Percentiles rank a stretch among this genome's conserved stretches.
These are phyloP conservation scores for Scylla paramamosain DNA, from an alignment of 1,140 invertebrate species.

Conservation along the genomic window DNA sequence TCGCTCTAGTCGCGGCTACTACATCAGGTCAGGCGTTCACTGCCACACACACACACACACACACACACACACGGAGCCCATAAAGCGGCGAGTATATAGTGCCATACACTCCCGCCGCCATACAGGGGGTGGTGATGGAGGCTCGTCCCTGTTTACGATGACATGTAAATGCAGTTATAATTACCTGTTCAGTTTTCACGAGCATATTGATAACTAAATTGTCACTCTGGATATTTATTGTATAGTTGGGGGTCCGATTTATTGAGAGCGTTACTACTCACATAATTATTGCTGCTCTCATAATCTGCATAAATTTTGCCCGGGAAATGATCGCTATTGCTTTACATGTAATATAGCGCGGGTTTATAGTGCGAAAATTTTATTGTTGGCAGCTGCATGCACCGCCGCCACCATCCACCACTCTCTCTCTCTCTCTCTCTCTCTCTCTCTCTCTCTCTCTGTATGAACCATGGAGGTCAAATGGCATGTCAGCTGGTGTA, in stretches of 20 bases:
- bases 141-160: conserved; percentile 16
- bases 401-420: neutral
- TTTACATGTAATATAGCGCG: neutral
- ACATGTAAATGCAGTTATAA: conserved; percentile 42
- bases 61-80: neutral
- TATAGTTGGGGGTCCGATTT: conserved; percentile 13
- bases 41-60: neutral
- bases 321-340: neutral
- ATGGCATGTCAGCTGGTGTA: too few relatives aligned
- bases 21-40: neutral
- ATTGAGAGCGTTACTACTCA: neutral
- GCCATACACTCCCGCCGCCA: neutral
- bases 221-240: conserved; percentile 26
- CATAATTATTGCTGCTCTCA: neutral
- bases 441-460: conserved; percentile 12
- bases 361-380: conserved; percentile 18
- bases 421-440: conserved; percentile 15
- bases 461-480: too few relatives aligned
- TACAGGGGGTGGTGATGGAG: neutral
- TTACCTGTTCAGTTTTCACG: conserved; percentile 25
- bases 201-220: neutral
- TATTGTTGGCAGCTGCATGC: neutral
- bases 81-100: neutral
- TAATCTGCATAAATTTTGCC: neutral
- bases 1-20: conserved; percentile 8